phyloP scores from a whole-genome alignment of 2,113 vertebrate species.

The Castor canadensis region DNA sequence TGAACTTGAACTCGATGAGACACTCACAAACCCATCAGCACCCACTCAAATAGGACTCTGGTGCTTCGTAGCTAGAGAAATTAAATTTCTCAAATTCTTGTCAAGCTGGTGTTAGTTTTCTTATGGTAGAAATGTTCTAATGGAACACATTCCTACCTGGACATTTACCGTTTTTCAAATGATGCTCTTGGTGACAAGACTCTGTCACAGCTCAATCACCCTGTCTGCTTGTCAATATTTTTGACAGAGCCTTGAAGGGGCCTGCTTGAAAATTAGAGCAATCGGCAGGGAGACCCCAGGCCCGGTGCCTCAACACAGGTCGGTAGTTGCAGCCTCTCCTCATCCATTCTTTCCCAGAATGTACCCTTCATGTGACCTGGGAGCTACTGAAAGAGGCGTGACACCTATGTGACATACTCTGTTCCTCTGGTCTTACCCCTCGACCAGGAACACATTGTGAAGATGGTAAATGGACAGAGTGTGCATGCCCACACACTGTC shows the following conservation, averaged over 20 bases:
- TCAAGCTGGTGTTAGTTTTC: slow-evolving; percentile 53
- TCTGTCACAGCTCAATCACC: slow-evolving; percentile 24
- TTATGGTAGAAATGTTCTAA: slow-evolving; percentile 57
- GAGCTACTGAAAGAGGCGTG: background rate
- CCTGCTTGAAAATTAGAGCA: background rate
- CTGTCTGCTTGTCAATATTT: background rate
- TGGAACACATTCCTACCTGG: slow-evolving; percentile 68
- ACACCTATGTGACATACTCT: background rate
- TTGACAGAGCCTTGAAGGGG: background rate
- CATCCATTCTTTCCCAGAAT: background rate
- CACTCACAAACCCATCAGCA: slow-evolving; percentile 62
- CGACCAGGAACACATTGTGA: background rate
- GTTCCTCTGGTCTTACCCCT: background rate
- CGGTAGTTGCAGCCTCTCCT: background rate
- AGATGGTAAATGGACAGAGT: background rate
- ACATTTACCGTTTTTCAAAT: slow-evolving; percentile 26
- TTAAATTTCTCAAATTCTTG: slow-evolving; percentile 51
- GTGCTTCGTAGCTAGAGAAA: slow-evolving; percentile 43
- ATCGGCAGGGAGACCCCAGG: background rate
- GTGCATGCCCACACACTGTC: background rate
- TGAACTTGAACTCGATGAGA: slow-evolving; percentile 54
- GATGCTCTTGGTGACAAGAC: slow-evolving; percentile 12
- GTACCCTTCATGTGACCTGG: background rate
- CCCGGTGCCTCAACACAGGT: accelerated
- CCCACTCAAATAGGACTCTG: slow-evolving; percentile 39